Conservation (phyloP, 2,888 invertebrate species). For the Chymomyza procnemis region DNA sequence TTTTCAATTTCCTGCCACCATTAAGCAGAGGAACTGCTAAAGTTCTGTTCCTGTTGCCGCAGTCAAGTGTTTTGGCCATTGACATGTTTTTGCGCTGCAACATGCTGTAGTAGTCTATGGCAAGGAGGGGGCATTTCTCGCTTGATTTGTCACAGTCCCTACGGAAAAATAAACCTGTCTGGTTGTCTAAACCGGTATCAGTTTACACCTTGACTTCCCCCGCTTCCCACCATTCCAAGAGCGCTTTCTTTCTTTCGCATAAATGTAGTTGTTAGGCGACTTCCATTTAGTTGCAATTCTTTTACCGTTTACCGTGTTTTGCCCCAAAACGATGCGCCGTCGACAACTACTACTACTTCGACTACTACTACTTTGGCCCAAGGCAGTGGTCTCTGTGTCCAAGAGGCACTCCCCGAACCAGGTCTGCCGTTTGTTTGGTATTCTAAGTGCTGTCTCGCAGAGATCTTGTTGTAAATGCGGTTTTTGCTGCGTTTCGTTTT, state of each 20-base stretch:
- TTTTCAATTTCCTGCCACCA: conserved; percentile 71
- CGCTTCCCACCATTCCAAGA: conserved; percentile 4
- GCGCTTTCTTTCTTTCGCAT: conserved; percentile 63
- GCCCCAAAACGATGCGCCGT: conserved; percentile 1
- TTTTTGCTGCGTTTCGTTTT: conserved; percentile 42
- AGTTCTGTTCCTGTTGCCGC: conserved; percentile 2
- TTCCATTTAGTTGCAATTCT: conserved; percentile 67
- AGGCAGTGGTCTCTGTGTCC: neutral
- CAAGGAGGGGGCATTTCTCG: conserved; percentile 48
- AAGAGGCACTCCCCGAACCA: neutral
- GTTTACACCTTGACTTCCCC: conserved; percentile 28
- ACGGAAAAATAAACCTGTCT: conserved; percentile 69
- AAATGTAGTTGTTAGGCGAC: conserved; percentile 19
- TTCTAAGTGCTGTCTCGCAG: conserved; percentile 59
- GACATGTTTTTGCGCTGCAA: conserved; percentile 47
- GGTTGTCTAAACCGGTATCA: conserved; percentile 64
- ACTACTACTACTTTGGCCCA: conserved; percentile 30
- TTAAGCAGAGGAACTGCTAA: conserved; percentile 42
- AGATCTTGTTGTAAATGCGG: conserved; percentile 27
- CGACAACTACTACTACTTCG: neutral
- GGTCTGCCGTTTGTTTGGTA: conserved; percentile 54
- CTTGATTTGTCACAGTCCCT: conserved; percentile 71
- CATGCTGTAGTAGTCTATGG: neutral
- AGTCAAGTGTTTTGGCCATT: conserved; percentile 51
- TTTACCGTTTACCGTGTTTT: conserved; percentile 12